Base-by-base conservation (phyloP, 2,888 invertebrate species). In the Hermodice carunculata region DNA sequence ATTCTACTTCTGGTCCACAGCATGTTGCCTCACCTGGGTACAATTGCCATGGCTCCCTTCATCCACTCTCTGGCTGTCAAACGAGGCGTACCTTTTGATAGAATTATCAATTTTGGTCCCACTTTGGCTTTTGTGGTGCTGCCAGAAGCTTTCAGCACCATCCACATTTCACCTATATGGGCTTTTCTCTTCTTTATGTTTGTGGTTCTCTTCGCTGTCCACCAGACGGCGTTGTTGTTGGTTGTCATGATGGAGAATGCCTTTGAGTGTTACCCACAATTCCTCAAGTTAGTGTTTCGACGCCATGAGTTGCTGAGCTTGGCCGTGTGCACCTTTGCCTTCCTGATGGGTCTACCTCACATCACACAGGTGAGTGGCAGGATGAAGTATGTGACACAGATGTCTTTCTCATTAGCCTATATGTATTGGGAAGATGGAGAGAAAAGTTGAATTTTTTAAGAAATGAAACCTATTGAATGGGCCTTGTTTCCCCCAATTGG, bases 321-420 rank as follows among this genome's bases (percentile, higher is more conserved):
- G 11, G 73, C 76, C 11, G 74, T 78, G 34, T 80, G 79, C 57
- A 70, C 75, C 34, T 64, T 75, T 32, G 79, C 78, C 11, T 77
- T 79, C 58, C 63, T 81, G 19, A 64, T 81, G 8, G 76, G 77
- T 32, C 51, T 78, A 6, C 76, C 78, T 2, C 79, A 78, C 59
- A 59, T 76, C 5, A 73, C 78, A 29, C 78, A 79, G 75, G 81
- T 81, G n/a, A n/a, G n/a, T n/a, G n/a, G n/a, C n/a, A n/a, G n/a
- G n/a, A n/a, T n/a, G n/a, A n/a, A n/a, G n/a, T n/a, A n/a, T n/a
- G n/a, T n/a, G n/a, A n/a, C n/a, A n/a, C n/a, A n/a, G n/a, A n/a
- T n/a, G n/a, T n/a, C n/a, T n/a, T n/a, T n/a, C n/a, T n/a, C n/a
- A n/a, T n/a, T n/a, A n/a, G n/a, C n/a, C n/a, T n/a, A n/a, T n/a